Conservation (phyloP, 2,113 vertebrate genomes). For the Petaurus breviceps region DNA sequence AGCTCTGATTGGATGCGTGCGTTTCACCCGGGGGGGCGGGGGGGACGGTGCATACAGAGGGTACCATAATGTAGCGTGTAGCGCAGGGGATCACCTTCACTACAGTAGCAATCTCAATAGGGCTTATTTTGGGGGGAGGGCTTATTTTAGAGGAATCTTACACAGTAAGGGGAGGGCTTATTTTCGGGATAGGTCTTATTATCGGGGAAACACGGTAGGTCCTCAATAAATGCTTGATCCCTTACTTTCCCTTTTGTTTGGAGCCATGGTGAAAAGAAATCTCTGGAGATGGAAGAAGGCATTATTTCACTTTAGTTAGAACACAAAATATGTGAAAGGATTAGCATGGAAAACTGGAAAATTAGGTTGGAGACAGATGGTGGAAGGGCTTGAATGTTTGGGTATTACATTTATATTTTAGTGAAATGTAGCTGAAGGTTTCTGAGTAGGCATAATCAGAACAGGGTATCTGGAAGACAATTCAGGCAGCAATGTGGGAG, state of each 20-base stretch:
- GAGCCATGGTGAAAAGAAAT: not conserved
- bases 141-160: no score
- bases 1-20: no score
- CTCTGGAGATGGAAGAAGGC: not conserved
- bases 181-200: no score
- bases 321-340: not conserved
- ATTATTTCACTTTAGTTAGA: not conserved
- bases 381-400: not conserved
- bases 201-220: no score
- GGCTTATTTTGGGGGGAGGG: no score
- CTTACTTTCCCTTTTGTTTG: not conserved
- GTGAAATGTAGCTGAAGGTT: not conserved
- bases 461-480: not conserved
- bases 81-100: no score
- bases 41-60: no score
- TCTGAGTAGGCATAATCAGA: not conserved
- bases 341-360: not conserved
- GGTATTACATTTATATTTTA: not conserved
- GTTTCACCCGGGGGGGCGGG: no score
- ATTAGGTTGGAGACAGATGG: not conserved
- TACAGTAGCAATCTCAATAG: no score
- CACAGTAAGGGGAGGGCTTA: no score
- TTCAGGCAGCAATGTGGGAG: not conserved
- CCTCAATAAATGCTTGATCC: not conserved
- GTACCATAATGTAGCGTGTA: no score